Percentiles rank a stretch among this genome's conserved stretches.
Conservation (phyloP, 2,888 invertebrate genomes). For the Erebia ligea region DNA sequence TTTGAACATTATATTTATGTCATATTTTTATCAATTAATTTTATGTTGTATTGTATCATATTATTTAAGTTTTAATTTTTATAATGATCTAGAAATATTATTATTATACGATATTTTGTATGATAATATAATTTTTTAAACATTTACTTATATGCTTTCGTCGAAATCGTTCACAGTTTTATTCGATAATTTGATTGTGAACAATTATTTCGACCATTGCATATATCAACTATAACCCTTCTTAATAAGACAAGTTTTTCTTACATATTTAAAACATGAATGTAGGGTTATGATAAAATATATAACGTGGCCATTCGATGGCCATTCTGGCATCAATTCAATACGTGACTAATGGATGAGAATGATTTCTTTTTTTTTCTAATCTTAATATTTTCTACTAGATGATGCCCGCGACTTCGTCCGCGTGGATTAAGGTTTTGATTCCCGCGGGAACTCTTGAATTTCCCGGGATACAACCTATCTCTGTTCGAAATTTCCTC, state of each 20-base stretch:
- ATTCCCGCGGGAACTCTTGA: no score
- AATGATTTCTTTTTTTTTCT: neutral
- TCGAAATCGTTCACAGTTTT: neutral
- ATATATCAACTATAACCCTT: neutral
- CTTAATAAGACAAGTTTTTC: neutral
- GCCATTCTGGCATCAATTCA: neutral
- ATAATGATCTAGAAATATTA: neutral
- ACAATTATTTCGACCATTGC: neutral
- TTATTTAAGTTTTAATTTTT: neutral
- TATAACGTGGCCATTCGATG: neutral
- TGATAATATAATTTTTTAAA: neutral
- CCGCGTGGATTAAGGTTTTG: no score
- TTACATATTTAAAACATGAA: neutral
- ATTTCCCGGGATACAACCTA: no score
- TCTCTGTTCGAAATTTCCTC: no score
- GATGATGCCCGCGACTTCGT: no score
- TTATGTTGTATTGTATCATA: neutral
- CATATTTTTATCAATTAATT: constrained; percentile 17
- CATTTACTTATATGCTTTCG: neutral
- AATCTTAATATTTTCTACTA: no score
- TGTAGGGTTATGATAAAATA: neutral
- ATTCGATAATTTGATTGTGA: neutral
- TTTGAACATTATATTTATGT: constrained; percentile 17
- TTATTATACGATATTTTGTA: constrained; percentile 4
- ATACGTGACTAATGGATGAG: neutral